Conservation (phyloP, 2,113 vertebrate species). For the Uropsilus gracilis region DNA sequence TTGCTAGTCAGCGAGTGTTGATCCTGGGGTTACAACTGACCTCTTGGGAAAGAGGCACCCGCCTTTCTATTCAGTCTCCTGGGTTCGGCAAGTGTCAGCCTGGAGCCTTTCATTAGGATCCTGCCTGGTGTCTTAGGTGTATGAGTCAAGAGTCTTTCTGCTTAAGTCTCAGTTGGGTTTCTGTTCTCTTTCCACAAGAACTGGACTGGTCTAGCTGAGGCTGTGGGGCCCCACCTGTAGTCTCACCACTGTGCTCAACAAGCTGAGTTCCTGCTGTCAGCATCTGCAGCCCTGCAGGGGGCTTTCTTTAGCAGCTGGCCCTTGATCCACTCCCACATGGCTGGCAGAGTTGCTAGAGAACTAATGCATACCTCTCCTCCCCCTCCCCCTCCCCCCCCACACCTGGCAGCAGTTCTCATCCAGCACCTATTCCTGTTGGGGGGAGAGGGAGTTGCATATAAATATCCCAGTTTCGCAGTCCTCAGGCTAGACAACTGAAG, state of each 20-base stretch:
- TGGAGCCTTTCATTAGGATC: background rate
- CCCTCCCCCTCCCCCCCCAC: background rate
- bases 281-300: background rate
- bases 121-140: background rate
- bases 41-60: background rate
- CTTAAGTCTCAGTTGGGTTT: background rate
- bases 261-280: background rate
- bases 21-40: background rate
- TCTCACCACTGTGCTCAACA: background rate
- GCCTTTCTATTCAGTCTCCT: background rate
- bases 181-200: background rate
- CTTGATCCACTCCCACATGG: background rate
- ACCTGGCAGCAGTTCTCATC: background rate
- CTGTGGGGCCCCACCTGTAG: background rate
- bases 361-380: background rate
- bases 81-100: background rate
- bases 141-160: background rate
- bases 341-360: background rate
- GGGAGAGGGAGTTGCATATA: background rate
- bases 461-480: background rate
- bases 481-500: background rate
- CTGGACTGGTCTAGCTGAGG: background rate
- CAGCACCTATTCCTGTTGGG: background rate
- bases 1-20: background rate
- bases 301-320: background rate